These are phyloP conservation scores for Pholis gunnellus DNA, from an alignment of 2,113 vertebrate species.

Conservation along the genomic window DNA sequence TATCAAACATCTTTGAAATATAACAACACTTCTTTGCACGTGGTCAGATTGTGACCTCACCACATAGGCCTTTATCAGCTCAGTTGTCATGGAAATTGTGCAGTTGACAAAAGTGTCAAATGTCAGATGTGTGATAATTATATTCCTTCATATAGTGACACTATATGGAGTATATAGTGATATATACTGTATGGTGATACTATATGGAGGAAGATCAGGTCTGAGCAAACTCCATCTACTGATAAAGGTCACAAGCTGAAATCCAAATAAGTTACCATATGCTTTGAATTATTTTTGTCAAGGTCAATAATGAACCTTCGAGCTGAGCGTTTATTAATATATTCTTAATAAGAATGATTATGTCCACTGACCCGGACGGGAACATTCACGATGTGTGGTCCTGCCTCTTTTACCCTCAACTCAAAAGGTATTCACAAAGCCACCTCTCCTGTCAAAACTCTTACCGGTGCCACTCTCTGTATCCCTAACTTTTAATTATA, in stretches of 20 bases:
- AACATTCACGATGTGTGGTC: neutral
- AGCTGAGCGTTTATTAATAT: neutral
- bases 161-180: neutral
- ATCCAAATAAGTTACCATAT: neutral
- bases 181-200: too few relatives aligned
- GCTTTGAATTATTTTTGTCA: neutral
- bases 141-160: neutral
- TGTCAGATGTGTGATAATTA: neutral
- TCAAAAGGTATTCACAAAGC: slow-evolving; percentile 26
- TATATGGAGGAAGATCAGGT: neutral
- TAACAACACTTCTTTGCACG: neutral
- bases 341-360: slow-evolving; percentile 13
- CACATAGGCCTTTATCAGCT: too few relatives aligned
- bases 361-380: neutral
- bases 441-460: slow-evolving; percentile 41
- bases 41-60: neutral
- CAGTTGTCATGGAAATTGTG: neutral
- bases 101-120: neutral
- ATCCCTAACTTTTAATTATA: slow-evolving; percentile 78
- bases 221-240: neutral
- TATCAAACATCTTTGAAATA: neutral
- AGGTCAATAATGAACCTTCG: neutral
- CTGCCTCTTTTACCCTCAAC: neutral
- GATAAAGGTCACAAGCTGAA: neutral
- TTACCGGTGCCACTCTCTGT: slow-evolving; percentile 34